These are phyloP conservation scores for Dreissena rostriformis DNA, from an alignment of 1,140 invertebrate species.

Conservation along the genomic window DNA sequence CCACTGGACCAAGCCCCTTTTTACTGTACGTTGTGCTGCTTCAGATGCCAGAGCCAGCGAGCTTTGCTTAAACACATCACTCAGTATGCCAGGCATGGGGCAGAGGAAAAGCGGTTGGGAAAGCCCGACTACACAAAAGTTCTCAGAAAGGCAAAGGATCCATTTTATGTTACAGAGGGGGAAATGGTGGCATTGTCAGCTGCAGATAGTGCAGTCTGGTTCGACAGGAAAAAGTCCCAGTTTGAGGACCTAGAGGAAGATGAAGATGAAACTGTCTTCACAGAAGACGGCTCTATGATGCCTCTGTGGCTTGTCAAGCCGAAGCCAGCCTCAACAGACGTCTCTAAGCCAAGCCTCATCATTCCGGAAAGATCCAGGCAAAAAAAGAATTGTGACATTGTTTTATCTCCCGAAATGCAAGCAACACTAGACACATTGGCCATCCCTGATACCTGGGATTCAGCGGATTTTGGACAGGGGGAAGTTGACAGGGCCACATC, in stretches of 20 bases:
- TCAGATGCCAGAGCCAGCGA: constrained; percentile 1
- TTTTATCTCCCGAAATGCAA: too few species aligned
- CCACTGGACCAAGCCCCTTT: constrained; percentile 1
- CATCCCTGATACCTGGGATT: too few species aligned
- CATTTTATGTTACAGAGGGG: neutral
- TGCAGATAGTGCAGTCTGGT: neutral
- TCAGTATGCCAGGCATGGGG: neutral
- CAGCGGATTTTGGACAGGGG: too few species aligned
- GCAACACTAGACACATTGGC: too few species aligned
- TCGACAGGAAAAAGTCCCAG: neutral
- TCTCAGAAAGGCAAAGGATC: constrained; percentile 1
- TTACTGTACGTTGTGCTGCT: constrained; percentile 6
- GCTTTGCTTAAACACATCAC: neutral
- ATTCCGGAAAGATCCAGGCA: too few species aligned
- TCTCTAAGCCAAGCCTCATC: too few species aligned
- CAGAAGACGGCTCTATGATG: neutral
- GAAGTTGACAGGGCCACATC: too few species aligned
- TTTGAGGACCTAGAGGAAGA: neutral
- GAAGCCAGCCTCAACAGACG: neutral
- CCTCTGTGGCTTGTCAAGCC: neutral
- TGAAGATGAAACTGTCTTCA: neutral
- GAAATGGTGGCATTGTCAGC: neutral
- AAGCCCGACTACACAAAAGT: constrained; percentile 1
- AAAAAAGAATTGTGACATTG: too few species aligned
- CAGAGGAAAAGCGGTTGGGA: neutral